These are phyloP conservation scores for Heliconius eleuchia DNA, from an alignment of 1,140 invertebrate genomes.

Conservation along the genomic window DNA sequence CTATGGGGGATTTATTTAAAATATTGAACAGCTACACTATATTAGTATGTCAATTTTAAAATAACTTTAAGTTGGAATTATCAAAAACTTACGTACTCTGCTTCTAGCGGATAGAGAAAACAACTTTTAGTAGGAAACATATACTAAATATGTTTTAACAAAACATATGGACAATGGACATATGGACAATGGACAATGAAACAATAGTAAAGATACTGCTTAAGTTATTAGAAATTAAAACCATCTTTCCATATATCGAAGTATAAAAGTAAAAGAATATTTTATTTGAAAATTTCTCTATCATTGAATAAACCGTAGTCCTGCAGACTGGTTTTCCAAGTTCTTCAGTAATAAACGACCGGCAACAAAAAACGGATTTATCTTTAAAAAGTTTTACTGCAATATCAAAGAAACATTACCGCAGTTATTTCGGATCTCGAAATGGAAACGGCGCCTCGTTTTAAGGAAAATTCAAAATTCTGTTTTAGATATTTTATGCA, in stretches of 20 bases:
- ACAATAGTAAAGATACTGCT: not conserved
- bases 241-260: not conserved
- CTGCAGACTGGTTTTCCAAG: constrained; percentile 52
- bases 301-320: constrained; percentile 40
- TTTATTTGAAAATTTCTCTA: constrained; percentile 26
- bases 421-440: constrained; percentile 43
- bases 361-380: constrained; percentile 58
- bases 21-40: too few species aligned
- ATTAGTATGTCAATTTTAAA: too few species aligned
- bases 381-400: constrained; percentile 56
- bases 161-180: not conserved
- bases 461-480: constrained; percentile 32
- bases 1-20: too few species aligned
- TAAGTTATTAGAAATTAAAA: not conserved
- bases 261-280: constrained; percentile 2
- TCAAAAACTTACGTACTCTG: too few species aligned
- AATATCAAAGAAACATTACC: constrained; percentile 56
- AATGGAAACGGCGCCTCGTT: constrained; percentile 34
- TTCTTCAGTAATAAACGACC: constrained; percentile 48
- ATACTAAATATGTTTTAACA: not conserved
- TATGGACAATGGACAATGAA: too few species aligned
- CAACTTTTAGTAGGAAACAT: not conserved
- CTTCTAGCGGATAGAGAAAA: not conserved
- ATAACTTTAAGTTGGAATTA: too few species aligned
- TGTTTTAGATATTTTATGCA: constrained; percentile 31